phyloP scores from a whole-genome alignment of 2,797 vertebrate species.

The Tolypeutes matacus region DNA sequence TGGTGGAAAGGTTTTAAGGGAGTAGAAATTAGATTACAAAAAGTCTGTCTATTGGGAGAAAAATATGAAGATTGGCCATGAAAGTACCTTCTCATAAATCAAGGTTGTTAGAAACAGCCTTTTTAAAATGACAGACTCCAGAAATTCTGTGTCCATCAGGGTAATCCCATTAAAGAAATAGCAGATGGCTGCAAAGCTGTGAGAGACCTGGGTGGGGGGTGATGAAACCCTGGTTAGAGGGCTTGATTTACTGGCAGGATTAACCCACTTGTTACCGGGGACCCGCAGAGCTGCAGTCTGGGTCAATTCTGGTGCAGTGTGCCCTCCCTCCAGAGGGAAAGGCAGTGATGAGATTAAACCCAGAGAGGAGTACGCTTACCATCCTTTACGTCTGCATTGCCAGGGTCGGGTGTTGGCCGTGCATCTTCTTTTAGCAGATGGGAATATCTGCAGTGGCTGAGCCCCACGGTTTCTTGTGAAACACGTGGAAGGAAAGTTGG shows the following conservation, averaged over 20 bases:
- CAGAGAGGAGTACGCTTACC: constrained; percentile 52
- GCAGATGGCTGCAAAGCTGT: constrained; percentile 80
- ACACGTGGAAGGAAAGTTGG: not conserved
- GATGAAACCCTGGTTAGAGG: constrained; percentile 66
- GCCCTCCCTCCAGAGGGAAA: constrained; percentile 60
- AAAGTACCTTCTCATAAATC: constrained; percentile 67
- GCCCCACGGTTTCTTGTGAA: not conserved
- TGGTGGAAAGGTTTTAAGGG: constrained; percentile 57
- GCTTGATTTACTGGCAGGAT: constrained; percentile 85
- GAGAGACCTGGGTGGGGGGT: constrained; percentile 71
- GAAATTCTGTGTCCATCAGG: constrained; percentile 66
- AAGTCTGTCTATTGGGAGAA: constrained; percentile 61
- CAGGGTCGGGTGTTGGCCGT: constrained; percentile 51
- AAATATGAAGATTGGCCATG: not conserved
- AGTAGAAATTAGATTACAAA: constrained; percentile 71
- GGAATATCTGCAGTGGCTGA: constrained; percentile 28
- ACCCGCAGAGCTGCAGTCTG: constrained; percentile 64
- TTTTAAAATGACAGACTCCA: constrained; percentile 79
- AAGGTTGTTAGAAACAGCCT: constrained; percentile 61
- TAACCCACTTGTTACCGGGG: constrained; percentile 82
- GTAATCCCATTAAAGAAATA: constrained; percentile 81
- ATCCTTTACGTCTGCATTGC: constrained; percentile 60
- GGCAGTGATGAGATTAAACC: constrained; percentile 73
- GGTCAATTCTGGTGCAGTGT: constrained; percentile 75
- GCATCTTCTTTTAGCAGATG: constrained; percentile 62